Base-by-base conservation (phyloP, 1,140 invertebrate species). In the Schlechtendalia chinensis region DNA sequence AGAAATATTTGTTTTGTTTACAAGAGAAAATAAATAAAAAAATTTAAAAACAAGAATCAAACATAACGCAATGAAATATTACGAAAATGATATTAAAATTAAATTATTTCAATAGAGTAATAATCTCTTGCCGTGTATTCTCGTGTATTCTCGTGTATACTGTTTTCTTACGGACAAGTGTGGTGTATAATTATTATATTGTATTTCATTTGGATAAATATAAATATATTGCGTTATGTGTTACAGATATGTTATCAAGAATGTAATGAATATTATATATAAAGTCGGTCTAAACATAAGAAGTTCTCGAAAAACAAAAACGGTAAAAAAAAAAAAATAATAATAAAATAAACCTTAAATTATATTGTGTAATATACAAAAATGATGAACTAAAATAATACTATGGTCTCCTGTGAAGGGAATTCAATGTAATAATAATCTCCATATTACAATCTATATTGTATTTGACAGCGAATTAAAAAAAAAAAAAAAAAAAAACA, bases 11-110 rank as follows among this genome's bases (percentile, higher is more conserved):
- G 10, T 27, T 47, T 17, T 22, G 47, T 4, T 69, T 27, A 24
- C 8, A 69, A 47, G 19, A 47, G 50, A 67, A 69, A 69, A 47
- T 47, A 69, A n/a, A 69, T 69, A n/a, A n/a, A n/a, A n/a, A n/a
- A n/a, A n/a, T n/a, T n/a, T n/a, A n/a, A n/a, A n/a, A n/a, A n/a
- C n/a, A n/a, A n/a, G n/a, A n/a, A 16, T 69, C 22, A 69, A 69
- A 69, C 67, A 69, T 69, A 50, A 50, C 39, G 47, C n/a, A 39
- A 5, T 69, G 22, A 17, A 50, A 50, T 17, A 69, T 17, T 24
- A 47, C 2, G 24, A 69, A 22, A 47, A 14, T 47, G 22, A 67
- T 67, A 39, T 45, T 39, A 67, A n/a, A 67, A 45, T n/a, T 0
- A 12, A 39, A n/a, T n/a, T n/a, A n/a, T n/a, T n/a, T n/a, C n/a